A percentile compares a stretch with the other conserved stretches of the same genome.
Conservation (phyloP, 2,113 vertebrate genomes). For the Pachyramphus minor region DNA sequence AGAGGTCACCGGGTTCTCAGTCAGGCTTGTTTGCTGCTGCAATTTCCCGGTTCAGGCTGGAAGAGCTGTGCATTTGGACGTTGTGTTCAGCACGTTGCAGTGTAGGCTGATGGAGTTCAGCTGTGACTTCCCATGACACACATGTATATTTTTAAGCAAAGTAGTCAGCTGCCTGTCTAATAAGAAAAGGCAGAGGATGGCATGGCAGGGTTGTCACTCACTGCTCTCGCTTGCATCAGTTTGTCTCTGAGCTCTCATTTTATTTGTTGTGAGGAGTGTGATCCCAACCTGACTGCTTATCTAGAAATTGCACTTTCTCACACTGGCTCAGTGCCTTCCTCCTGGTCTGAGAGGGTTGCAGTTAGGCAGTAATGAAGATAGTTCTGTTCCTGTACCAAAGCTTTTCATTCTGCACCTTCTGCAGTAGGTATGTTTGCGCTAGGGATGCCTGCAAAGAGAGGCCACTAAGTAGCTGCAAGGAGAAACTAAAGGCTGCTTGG, state of each 20-base stretch:
- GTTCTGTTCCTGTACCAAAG: not conserved
- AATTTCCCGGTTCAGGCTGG: not conserved
- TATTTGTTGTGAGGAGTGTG: not conserved
- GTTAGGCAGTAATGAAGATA: not conserved
- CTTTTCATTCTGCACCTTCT: not conserved
- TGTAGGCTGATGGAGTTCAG: not conserved
- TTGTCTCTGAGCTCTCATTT: not conserved
- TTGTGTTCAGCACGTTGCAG: slow-evolving; percentile 14
- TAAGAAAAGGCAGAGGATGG: not conserved
- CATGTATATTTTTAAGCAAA: slow-evolving; percentile 33
- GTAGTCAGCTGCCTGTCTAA: not conserved
- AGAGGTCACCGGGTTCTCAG: slow-evolving; percentile 14
- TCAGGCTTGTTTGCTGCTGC: not conserved
- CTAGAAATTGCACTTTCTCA: not conserved
- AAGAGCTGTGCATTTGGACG: not conserved
- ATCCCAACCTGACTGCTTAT: not conserved
- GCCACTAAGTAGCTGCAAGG: not conserved
- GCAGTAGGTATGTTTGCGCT: not conserved
- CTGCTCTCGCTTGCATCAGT: not conserved
- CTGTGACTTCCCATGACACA: not conserved
- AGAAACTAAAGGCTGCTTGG: not conserved
- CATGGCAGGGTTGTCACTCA: not conserved
- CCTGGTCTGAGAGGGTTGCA: not conserved
- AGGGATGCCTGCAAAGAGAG: not conserved
- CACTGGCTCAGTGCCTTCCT: not conserved